phyloP scores from a whole-genome alignment of 2,888 invertebrate species.

The Drosophila ochracea region DNA sequence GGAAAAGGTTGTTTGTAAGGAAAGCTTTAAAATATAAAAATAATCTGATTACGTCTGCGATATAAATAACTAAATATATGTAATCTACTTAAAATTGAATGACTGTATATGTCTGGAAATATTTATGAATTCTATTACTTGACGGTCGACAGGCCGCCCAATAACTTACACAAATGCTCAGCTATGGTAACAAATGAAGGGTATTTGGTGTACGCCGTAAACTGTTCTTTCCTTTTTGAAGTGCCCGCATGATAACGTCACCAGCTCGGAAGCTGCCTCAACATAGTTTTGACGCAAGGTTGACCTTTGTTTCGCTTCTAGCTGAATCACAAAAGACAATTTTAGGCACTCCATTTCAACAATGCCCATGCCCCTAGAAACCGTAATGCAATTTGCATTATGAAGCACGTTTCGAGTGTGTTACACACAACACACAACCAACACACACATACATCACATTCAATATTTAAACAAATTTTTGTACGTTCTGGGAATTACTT shows the following conservation, averaged over 20 bases:
- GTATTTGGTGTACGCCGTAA: not conserved
- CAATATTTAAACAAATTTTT: conserved; percentile 46
- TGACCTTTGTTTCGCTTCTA: not conserved
- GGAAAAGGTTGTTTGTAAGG: not conserved
- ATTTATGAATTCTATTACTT: not conserved
- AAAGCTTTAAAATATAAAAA: not conserved
- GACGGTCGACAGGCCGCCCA: no score
- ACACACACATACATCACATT: conserved; percentile 25
- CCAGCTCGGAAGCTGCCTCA: conserved; percentile 10
- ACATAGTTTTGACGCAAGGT: not conserved
- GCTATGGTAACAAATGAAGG: not conserved
- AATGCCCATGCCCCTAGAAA: not conserved
- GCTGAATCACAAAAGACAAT: conserved; percentile 11
- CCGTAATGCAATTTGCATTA: conserved; percentile 30
- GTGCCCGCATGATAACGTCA: conserved; percentile 14
- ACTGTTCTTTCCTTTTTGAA: not conserved
- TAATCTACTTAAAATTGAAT: not conserved
- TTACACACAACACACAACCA: conserved; percentile 11
- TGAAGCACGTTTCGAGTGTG: conserved; percentile 34
- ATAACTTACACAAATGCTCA: no score
- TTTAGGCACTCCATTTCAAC: not conserved
- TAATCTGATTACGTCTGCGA: not conserved
- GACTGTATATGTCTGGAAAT: not conserved
- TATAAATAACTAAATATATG: not conserved
- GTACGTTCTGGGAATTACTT: conserved; percentile 9